phyloP scores from a whole-genome alignment of 2,797 vertebrate genomes.

The Xenops minutus region DNA sequence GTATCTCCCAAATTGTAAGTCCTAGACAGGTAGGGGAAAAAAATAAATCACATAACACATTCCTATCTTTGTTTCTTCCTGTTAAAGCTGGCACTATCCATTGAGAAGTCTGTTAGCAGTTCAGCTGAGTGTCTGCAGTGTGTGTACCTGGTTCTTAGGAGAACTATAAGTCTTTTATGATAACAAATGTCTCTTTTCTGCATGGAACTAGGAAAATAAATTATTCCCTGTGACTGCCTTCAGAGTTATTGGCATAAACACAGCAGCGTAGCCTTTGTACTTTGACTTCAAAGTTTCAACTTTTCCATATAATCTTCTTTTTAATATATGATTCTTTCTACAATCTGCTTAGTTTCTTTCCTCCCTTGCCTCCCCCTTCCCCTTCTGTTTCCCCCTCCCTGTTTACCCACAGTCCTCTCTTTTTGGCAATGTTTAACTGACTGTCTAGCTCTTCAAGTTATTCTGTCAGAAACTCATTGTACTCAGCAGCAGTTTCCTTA shows the following conservation, averaged over 20 bases:
- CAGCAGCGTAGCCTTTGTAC: not conserved
- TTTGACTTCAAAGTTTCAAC: not conserved
- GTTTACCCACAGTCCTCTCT: not conserved
- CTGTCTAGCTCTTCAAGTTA: not conserved
- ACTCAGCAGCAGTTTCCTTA: not conserved
- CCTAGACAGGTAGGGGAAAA: not conserved
- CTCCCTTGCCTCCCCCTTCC: accelerated
- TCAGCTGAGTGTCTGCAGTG: not conserved
- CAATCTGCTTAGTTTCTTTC: not conserved
- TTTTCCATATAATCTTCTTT: not conserved
- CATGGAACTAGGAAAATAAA: not conserved
- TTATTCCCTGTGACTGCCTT: not conserved
- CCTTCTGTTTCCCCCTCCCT: not conserved
- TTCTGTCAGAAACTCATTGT: not conserved
- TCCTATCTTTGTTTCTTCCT: not conserved
- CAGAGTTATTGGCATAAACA: not conserved
- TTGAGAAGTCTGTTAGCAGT: not conserved
- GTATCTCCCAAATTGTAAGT: not conserved
- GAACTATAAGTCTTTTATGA: not conserved
- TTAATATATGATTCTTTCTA: not conserved
- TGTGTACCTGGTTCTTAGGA: not conserved
- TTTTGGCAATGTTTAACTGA: not conserved
- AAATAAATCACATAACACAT: not conserved
- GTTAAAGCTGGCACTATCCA: not conserved
- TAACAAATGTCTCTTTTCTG: not conserved